These are phyloP conservation scores for Solenopsis fugax DNA, from an alignment of 1,140 invertebrate genomes.

Conservation along the genomic window DNA sequence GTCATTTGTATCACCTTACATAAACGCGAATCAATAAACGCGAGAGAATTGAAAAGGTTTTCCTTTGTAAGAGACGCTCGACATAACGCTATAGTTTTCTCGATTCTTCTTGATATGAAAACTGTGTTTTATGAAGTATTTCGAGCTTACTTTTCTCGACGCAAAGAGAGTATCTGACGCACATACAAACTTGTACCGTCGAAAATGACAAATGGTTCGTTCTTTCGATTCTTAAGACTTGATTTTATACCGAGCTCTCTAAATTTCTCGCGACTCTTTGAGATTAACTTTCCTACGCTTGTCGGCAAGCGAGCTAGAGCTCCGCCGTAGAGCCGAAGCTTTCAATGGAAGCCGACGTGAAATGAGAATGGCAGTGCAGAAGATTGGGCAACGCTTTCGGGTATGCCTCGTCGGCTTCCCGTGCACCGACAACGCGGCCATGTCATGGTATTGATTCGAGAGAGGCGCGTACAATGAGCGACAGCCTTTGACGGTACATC, in stretches of 20 bases:
- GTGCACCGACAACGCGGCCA: slow-evolving; percentile 78
- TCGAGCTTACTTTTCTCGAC: background rate
- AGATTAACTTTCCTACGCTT: background rate
- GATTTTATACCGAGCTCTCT: background rate
- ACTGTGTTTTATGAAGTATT: background rate
- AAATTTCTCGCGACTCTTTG: background rate
- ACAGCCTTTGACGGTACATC: slow-evolving; percentile 72
- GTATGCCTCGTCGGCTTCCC: slow-evolving; percentile 54
- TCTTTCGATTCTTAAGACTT: background rate
- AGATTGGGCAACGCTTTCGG: slow-evolving; percentile 68
- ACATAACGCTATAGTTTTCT: background rate
- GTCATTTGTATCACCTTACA: background rate
- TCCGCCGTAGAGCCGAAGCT: background rate
- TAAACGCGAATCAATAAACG: background rate
- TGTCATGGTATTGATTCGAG: slow-evolving; percentile 74
- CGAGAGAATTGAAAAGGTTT: background rate
- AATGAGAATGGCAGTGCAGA: slow-evolving; percentile 39
- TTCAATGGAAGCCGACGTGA: slow-evolving; percentile 6
- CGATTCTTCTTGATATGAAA: background rate
- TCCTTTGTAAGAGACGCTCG: background rate
- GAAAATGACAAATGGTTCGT: background rate
- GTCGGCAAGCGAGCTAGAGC: background rate
- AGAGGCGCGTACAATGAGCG: slow-evolving; percentile 77
- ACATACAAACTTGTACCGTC: background rate
- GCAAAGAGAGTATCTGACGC: no score